Evolutionary conservation across 2,113 vertebrate species (phyloP).

Genomic region (Macquaria australasica): DNA sequence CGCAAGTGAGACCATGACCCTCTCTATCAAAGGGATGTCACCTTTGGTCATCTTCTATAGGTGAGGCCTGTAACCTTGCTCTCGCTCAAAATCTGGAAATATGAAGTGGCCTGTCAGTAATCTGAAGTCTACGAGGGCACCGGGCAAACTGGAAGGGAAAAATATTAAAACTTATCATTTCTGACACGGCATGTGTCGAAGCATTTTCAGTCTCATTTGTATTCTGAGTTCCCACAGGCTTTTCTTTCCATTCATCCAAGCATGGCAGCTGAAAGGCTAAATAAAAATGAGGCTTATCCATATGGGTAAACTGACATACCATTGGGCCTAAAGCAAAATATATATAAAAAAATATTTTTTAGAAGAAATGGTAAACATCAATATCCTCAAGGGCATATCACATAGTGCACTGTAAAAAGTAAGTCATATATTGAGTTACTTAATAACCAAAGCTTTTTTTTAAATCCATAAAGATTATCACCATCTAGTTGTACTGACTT

Average conservation of each 20-base stretch:
- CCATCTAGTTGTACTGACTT: not conserved
- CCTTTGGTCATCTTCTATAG: slow-evolving; percentile 46
- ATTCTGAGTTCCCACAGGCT: slow-evolving; percentile 63
- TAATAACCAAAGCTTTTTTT: not conserved
- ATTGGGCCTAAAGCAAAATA: slow-evolving; percentile 58
- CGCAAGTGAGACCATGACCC: slow-evolving; percentile 56
- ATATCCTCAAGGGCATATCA: slow-evolving; percentile 19
- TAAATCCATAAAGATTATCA: not conserved
- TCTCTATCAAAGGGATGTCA: slow-evolving; percentile 68
- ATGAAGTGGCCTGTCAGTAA: slow-evolving; percentile 59
- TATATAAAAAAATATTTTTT: slow-evolving; percentile 36
- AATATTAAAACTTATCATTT: slow-evolving; percentile 67
- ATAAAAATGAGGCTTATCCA: slow-evolving; percentile 63
- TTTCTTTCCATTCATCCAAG: slow-evolving; percentile 68
- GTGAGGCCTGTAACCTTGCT: slow-evolving; percentile 31
- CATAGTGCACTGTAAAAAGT: slow-evolving; percentile 15
- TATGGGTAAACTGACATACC: slow-evolving; percentile 61
- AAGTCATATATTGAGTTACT: not conserved
- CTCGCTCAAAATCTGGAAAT: slow-evolving; percentile 47
- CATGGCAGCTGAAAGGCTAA: slow-evolving; percentile 62
- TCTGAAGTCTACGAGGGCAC: slow-evolving; percentile 32
- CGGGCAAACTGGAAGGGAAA: slow-evolving; percentile 33
- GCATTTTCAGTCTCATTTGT: slow-evolving; percentile 67
- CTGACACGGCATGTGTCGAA: slow-evolving; percentile 56
- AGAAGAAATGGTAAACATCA: slow-evolving; percentile 46